These are phyloP conservation scores for Menidia menidia DNA, from an alignment of 2,797 vertebrate genomes.

Conservation along the genomic window DNA sequence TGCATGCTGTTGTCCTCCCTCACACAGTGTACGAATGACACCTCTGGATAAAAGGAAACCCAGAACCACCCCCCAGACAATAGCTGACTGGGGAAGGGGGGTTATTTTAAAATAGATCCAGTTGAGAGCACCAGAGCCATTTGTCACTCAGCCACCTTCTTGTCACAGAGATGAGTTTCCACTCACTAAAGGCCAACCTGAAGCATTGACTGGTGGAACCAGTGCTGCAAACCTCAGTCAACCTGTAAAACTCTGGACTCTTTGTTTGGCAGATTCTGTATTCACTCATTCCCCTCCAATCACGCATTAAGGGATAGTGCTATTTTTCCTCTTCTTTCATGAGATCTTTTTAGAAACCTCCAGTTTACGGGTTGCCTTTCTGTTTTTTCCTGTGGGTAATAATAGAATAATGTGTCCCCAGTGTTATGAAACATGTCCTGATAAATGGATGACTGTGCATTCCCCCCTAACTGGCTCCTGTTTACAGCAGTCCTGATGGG, in stretches of 20 bases:
- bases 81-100: conserved; percentile 28
- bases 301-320: too few species aligned
- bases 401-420: conserved; percentile 19
- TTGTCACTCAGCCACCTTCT: too few species aligned
- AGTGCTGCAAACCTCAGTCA: too few species aligned
- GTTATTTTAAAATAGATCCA: conserved; percentile 53
- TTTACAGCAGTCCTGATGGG: conserved; percentile 28
- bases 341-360: background rate
- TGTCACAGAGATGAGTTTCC: too few species aligned
- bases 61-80: conserved; percentile 15
- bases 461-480: background rate
- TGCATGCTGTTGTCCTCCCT: conserved; percentile 55
- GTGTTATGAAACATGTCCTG: conserved; percentile 17
- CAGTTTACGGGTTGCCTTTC: background rate
- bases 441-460: conserved; percentile 7
- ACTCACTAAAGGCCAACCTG: too few species aligned
- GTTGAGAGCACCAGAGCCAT: conserved; percentile 1
- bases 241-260: too few species aligned
- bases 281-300: too few species aligned
- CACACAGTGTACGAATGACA: conserved; percentile 30
- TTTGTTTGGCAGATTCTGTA: too few species aligned
- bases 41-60: conserved; percentile 25
- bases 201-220: too few species aligned
- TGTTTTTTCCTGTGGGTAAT: conserved; percentile 19
- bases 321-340: too few species aligned